phyloP scores from a whole-genome alignment of 23 tunicate species.

The Pegea sp. region DNA sequence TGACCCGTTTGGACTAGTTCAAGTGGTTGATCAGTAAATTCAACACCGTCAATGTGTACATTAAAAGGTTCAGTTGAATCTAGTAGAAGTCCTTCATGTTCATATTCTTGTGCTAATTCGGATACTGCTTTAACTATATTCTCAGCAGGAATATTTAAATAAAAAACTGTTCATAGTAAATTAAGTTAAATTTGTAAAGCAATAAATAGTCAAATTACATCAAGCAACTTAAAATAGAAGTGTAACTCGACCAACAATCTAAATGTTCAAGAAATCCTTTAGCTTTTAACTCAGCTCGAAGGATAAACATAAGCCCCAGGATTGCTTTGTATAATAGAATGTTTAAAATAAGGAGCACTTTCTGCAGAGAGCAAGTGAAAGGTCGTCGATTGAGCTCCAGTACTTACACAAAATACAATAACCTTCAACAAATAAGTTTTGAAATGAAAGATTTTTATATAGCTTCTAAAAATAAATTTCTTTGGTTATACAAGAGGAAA shows the following conservation, averaged over 20 bases:
- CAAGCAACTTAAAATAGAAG: no score
- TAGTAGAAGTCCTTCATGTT: background rate
- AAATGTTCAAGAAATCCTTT: background rate
- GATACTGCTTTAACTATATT: background rate
- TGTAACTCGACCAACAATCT: background rate
- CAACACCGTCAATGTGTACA: slow-evolving; percentile 17
- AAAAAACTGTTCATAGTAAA: background rate
- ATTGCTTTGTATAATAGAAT: background rate
- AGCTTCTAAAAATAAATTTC: no score
- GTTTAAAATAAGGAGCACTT: background rate
- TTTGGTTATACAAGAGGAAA: no score
- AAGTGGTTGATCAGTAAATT: slow-evolving; percentile 25
- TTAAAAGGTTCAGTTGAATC: slow-evolving; percentile 11
- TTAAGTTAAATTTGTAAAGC: no score
- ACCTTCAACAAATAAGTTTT: background rate
- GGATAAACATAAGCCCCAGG: background rate
- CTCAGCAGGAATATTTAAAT: background rate
- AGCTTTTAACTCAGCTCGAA: background rate
- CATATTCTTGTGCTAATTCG: background rate
- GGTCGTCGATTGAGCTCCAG: background rate
- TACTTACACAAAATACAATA: background rate
- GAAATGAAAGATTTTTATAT: background rate
- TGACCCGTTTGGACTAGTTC: slow-evolving; percentile 13
- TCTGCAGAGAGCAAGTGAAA: background rate
- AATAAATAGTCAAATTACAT: no score